phyloP scores from a whole-genome alignment of 2,797 vertebrate genomes.

The Sternarchorhynchus goeldii region DNA sequence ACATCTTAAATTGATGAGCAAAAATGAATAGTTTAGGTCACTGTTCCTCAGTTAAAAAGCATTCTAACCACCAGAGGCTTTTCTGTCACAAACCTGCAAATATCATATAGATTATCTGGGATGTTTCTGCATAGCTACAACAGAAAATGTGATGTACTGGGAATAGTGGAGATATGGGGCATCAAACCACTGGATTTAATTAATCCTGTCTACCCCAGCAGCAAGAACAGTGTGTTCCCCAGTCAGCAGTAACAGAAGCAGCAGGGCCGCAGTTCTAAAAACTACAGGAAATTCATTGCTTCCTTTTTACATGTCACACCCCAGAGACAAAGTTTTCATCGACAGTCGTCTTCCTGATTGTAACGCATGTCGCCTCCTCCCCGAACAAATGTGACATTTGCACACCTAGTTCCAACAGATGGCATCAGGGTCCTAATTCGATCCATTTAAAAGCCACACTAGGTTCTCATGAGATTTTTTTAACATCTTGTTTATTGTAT shows the following conservation, averaged over 20 bases:
- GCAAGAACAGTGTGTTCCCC: not conserved
- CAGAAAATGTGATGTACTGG: not conserved
- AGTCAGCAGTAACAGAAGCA: slow-evolving; percentile 8
- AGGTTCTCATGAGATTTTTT: slow-evolving; percentile 7
- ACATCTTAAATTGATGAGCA: no score
- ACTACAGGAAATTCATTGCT: slow-evolving; percentile 56
- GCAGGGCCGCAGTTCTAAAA: slow-evolving; percentile 13
- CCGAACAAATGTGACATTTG: slow-evolving; percentile 49
- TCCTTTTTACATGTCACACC: slow-evolving; percentile 37
- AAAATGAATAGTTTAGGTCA: no score
- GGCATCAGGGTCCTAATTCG: not conserved
- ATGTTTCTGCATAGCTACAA: not conserved
- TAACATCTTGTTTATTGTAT: not conserved
- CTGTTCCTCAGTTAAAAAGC: no score
- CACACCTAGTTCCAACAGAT: slow-evolving; percentile 31
- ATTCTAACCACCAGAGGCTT: no score
- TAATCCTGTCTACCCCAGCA: slow-evolving; percentile 18
- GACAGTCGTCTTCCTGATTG: slow-evolving; percentile 49
- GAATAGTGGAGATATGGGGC: not conserved
- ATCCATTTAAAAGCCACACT: not conserved
- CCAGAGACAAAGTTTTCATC: slow-evolving; percentile 37
- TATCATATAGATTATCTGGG: not conserved
- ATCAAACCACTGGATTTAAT: not conserved
- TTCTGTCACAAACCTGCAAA: not conserved
- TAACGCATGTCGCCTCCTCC: slow-evolving; percentile 37